phyloP scores from a whole-genome alignment of 64 coral and sea anemone genomes.

The Trachythela sp. region DNA sequence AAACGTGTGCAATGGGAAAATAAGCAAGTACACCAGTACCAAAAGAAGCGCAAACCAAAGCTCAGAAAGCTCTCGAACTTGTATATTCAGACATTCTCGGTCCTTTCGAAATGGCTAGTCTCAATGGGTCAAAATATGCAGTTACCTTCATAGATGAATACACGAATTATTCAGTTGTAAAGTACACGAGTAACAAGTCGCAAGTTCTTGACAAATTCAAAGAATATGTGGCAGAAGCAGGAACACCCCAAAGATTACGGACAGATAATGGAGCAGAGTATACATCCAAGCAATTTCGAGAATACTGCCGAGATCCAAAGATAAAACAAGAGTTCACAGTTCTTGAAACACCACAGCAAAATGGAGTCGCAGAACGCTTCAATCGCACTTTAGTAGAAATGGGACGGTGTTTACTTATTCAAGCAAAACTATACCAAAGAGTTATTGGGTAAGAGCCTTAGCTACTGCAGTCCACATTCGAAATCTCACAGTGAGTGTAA shows the following conservation, averaged over 20 bases:
- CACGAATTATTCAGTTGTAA: neutral
- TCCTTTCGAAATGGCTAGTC: neutral
- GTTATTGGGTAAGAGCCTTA: neutral
- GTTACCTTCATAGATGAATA: neutral
- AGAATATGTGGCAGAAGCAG: no score
- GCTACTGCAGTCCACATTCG: neutral
- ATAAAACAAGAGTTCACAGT: no score
- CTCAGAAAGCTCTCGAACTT: neutral
- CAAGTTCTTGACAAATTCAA: no score
- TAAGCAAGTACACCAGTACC: neutral
- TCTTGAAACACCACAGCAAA: no score
- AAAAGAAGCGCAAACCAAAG: neutral
- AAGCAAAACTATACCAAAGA: neutral
- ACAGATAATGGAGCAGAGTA: no score
- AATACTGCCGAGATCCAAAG: no score
- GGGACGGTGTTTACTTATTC: neutral
- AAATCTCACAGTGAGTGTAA: neutral
- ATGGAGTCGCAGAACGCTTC: no score
- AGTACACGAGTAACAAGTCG: neutral
- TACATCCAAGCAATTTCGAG: no score
- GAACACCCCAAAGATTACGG: no score
- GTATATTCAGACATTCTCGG: neutral
- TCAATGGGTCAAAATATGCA: neutral
- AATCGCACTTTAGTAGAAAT: no score
- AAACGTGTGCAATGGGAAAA: constrained; percentile 5